A percentile compares a stretch with the other conserved stretches of the same genome.
Conservation (phyloP, 2,888 invertebrate genomes). For the Itoplectis maculator region DNA sequence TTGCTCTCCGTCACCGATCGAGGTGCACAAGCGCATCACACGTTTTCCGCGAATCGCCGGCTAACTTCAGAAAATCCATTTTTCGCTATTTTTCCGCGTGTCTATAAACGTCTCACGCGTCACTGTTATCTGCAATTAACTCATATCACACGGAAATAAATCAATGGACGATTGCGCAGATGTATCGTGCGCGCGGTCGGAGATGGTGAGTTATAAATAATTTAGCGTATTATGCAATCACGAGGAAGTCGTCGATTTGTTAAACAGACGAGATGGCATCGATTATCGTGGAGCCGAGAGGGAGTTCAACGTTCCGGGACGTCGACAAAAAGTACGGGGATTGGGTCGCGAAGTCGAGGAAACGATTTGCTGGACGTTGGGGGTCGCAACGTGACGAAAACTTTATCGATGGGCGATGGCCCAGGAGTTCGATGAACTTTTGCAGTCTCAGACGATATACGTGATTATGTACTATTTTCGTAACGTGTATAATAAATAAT, state of each 20-base stretch:
- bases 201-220: slow-evolving; percentile 4
- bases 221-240: slow-evolving; percentile 34
- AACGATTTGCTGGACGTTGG: slow-evolving; percentile 40
- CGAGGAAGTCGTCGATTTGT: slow-evolving; percentile 2
- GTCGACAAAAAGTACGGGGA: slow-evolving; percentile 31
- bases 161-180: slow-evolving; percentile 55
- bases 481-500: not conserved
- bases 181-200: not conserved
- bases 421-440: slow-evolving; percentile 33
- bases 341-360: slow-evolving; percentile 26
- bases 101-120: slow-evolving; percentile 36
- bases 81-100: slow-evolving; percentile 28
- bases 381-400: slow-evolving; percentile 22
- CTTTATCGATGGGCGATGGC: slow-evolving; percentile 25
- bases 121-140: slow-evolving; percentile 52
- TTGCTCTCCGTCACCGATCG: slow-evolving; percentile 40
- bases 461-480: not conserved
- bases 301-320: slow-evolving; percentile 35
- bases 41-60: slow-evolving; percentile 43
- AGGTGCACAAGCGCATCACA: slow-evolving; percentile 1
- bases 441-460: not conserved
- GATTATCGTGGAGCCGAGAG: slow-evolving; percentile 7
- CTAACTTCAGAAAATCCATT: slow-evolving; percentile 51
- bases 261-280: not conserved
- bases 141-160: slow-evolving; percentile 43